phyloP scores from a whole-genome alignment of 2,113 vertebrate species.

The Hystrix brachyura region DNA sequence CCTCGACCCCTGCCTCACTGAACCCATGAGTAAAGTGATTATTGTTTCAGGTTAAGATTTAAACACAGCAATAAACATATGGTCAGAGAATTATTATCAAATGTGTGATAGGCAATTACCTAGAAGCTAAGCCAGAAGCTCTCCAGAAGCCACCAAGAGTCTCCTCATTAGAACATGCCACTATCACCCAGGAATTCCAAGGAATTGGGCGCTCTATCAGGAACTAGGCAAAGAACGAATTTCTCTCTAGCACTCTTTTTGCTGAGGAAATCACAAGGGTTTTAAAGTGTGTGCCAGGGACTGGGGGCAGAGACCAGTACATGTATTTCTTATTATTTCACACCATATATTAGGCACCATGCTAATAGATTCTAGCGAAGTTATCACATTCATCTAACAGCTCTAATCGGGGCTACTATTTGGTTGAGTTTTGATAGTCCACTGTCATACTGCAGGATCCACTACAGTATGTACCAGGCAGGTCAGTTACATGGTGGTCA shows the following conservation, averaged over 20 bases:
- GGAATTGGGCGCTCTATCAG: not conserved
- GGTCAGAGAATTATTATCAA: not conserved
- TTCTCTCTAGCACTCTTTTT: not conserved
- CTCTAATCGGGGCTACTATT: not conserved
- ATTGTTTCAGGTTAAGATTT: not conserved
- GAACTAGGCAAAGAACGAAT: not conserved
- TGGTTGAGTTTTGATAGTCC: not conserved
- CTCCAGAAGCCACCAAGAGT: not conserved
- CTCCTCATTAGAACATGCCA: not conserved
- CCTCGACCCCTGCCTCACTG: not conserved
- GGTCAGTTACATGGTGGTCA: not conserved
- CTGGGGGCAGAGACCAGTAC: not conserved
- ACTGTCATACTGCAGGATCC: not conserved
- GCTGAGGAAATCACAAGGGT: not conserved
- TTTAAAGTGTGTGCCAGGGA: not conserved
- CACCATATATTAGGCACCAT: not conserved
- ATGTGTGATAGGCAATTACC: not conserved
- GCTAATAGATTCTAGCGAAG: not conserved
- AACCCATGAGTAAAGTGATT: not conserved
- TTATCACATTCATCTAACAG: not conserved
- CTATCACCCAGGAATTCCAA: not conserved
- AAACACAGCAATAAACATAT: not conserved
- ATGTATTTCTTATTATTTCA: not conserved
- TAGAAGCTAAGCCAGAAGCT: not conserved
- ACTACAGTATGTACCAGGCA: not conserved